Base-by-base conservation (phyloP, 1,140 invertebrate genomes). In the Hydropsyche tenuis region DNA sequence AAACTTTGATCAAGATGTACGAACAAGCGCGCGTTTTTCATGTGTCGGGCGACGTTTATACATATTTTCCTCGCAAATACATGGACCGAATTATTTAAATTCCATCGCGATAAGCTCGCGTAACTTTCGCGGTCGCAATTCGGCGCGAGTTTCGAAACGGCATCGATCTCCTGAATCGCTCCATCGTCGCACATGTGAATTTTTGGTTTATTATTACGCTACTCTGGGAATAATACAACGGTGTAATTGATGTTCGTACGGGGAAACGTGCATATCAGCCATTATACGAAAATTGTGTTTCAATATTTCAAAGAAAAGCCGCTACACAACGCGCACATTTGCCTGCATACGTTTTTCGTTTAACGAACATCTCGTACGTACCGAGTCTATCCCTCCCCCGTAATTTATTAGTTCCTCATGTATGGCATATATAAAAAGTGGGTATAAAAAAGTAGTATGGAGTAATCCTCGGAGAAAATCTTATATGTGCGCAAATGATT, bases 221-320 rank as follows among this genome's bases (percentile, higher is more conserved):
- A 18, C 48, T 53, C 20, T 53, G 9, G 48, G 48, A 53, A 53
- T 18, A 20, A 18, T 6, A 37, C 30, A 37, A 37, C 30, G 30
- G 30, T 37, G 30, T 53, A 53, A 53, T 53, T 53, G 48, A 53
- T 53, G 48, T 53, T 53, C 48, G 48, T 53, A 18, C n/a, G 18
- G 48, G 48, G 48, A 18, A 53, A 53, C 48, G 48, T 18, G 48
- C 48, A 53, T 18, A 20, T 53, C 48, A 53, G 48, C 16, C 48
- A 20, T 53, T 53, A 53, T 20, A 18, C 16, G n/a, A 18, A 53
- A 53, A 53, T 53, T 53, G 20, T 53, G 48, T 53, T 53, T 53
- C 48, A 53, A 53, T 53, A 53, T 53, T 53, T 53, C 48, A 53
- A 53, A 53, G 48, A 53, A 53, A 53, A 53, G 48, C 48, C 48